Conservation (phyloP, 2,113 vertebrate species). For the Alethe diademata region DNA sequence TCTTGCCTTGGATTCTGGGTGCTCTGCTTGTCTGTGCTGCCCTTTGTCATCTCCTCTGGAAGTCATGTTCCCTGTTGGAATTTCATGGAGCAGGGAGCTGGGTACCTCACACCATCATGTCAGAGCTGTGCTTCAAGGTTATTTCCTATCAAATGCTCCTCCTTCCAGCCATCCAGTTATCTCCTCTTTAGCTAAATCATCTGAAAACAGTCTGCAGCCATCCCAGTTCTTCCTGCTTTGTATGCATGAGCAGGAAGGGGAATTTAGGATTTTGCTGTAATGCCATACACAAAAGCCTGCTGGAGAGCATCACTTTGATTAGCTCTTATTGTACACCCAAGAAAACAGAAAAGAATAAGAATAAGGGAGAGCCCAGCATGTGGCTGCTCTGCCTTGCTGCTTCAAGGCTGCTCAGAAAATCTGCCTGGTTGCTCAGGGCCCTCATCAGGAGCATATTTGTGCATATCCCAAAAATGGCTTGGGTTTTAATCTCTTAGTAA, state of each 20-base stretch:
- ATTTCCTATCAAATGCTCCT: background rate
- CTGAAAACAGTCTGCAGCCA: conserved; percentile 10
- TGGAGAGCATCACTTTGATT: conserved; percentile 36
- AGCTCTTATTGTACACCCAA: conserved; percentile 16
- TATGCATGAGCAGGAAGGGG: conserved; percentile 17
- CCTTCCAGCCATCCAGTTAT: background rate
- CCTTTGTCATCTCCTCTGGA: background rate
- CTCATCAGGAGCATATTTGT: background rate
- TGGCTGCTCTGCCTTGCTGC: background rate
- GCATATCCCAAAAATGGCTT: background rate
- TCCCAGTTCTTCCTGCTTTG: background rate
- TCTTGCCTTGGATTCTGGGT: background rate
- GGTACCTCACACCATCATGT: accelerated
- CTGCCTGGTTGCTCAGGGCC: background rate
- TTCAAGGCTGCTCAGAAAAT: background rate
- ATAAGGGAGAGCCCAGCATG: conserved; percentile 18
- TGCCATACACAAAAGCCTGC: conserved; percentile 20
- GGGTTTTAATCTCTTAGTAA: background rate
- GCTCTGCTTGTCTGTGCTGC: background rate
- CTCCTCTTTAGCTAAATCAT: conserved; percentile 12
- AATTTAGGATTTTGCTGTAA: conserved; percentile 25
- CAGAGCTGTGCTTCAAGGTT: background rate
- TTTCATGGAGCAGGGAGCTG: background rate
- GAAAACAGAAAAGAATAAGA: conserved; percentile 23
- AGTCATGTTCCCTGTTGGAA: background rate